Percentiles rank a stretch among this genome's conserved stretches.
These are phyloP conservation scores for Glareola pratincola DNA, from an alignment of 2,113 vertebrate genomes.

Conservation along the genomic window DNA sequence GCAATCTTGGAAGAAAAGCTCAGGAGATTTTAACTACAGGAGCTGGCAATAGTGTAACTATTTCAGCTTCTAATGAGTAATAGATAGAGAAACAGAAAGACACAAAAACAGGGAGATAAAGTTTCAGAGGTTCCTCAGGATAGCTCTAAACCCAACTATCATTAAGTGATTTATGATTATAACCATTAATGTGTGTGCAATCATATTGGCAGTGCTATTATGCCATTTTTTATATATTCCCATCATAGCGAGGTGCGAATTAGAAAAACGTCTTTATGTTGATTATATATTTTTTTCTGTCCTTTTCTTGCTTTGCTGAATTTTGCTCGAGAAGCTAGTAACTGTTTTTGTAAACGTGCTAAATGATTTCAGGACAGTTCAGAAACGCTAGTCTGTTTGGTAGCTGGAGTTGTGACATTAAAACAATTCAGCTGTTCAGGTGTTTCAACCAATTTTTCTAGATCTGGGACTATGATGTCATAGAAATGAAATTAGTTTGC, in stretches of 20 bases:
- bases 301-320: background rate
- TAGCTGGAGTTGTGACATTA: background rate
- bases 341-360: background rate
- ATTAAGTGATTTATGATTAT: background rate
- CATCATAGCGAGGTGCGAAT: background rate
- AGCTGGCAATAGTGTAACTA: background rate
- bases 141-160: background rate
- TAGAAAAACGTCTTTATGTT: background rate
- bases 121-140: background rate
- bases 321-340: background rate
- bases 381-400: background rate
- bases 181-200: background rate
- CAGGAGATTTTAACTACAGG: background rate
- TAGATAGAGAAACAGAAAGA: background rate
- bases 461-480: background rate
- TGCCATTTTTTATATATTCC: background rate
- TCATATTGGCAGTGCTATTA: background rate
- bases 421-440: background rate
- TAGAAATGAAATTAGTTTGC: background rate
- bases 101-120: background rate
- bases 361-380: background rate
- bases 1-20: background rate
- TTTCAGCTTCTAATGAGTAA: background rate
- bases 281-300: background rate
- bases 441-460: background rate